Evolutionary conservation across 2,888 invertebrate species (phyloP).

Genomic region (Cenopis cana): DNA sequence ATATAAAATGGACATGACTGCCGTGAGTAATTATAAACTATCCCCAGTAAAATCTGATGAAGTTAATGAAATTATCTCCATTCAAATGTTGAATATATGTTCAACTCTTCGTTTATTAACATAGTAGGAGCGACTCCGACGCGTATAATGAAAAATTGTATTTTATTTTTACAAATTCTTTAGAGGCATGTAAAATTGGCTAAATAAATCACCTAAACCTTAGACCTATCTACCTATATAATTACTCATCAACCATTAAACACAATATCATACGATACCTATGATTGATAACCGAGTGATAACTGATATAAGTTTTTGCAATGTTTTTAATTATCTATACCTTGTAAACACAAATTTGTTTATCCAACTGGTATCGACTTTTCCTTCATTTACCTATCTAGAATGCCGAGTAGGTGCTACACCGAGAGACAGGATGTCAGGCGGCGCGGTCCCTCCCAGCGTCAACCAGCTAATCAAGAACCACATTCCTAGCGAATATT

Average conservation of each 20-base stretch:
- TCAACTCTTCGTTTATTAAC: too few relatives aligned
- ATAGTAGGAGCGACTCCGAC: too few relatives aligned
- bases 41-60: too few relatives aligned
- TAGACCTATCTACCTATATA: too few relatives aligned
- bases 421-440: constrained; percentile 46
- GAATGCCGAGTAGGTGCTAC: constrained; percentile 23
- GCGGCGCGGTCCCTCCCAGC: constrained; percentile 49
- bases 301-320: background rate
- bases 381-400: constrained; percentile 15
- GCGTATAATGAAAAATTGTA: too few relatives aligned
- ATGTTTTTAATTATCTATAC: background rate
- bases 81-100: too few relatives aligned
- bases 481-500: constrained; percentile 52
- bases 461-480: constrained; percentile 52
- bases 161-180: too few relatives aligned
- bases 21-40: too few relatives aligned
- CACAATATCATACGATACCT: background rate
- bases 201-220: too few relatives aligned
- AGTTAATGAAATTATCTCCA: too few relatives aligned
- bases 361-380: background rate
- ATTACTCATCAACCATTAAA: background rate
- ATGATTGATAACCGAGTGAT: background rate
- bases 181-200: too few relatives aligned
- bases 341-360: background rate
- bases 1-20: background rate